Evolutionary conservation across 2,888 invertebrate genomes (phyloP).

Genomic region (Halictus ligatus): DNA sequence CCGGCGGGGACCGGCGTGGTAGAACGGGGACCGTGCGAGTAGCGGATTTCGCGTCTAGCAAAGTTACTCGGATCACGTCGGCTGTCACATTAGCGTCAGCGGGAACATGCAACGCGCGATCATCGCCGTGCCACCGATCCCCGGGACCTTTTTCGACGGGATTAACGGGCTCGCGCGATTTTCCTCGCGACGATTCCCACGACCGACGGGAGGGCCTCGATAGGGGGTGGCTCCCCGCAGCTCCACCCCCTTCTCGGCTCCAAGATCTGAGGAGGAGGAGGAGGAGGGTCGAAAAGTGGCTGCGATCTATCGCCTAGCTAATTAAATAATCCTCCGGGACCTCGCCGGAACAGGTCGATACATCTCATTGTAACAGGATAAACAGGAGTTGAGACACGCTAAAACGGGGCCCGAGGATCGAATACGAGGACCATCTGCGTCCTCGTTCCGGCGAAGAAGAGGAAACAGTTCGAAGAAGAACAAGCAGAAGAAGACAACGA

Average conservation of each 20-base stretch:
- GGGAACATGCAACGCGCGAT: constrained; percentile 39
- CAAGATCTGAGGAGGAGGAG: neutral
- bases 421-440: constrained; percentile 43
- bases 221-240: neutral
- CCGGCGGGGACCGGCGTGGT: neutral
- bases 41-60: constrained; percentile 40
- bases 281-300: neutral
- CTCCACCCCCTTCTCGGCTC: neutral
- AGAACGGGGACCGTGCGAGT: constrained; percentile 22
- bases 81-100: constrained; percentile 56
- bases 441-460: constrained; percentile 53
- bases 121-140: neutral
- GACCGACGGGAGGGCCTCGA: neutral
- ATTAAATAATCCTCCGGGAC: constrained; percentile 83
- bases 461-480: constrained; percentile 37
- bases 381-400: constrained; percentile 82
- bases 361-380: constrained; percentile 84
- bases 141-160: neutral
- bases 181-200: constrained; percentile 2
- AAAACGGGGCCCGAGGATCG: constrained; percentile 50
- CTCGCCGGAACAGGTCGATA: constrained; percentile 82
- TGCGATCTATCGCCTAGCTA: constrained; percentile 75
- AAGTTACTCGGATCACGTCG: constrained; percentile 26
- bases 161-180: neutral
- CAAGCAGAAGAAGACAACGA: constrained; percentile 22